These are phyloP conservation scores for Epizoanthus fatuus DNA, from an alignment of 92 coral and sea anemone genomes.

Conservation along the genomic window DNA sequence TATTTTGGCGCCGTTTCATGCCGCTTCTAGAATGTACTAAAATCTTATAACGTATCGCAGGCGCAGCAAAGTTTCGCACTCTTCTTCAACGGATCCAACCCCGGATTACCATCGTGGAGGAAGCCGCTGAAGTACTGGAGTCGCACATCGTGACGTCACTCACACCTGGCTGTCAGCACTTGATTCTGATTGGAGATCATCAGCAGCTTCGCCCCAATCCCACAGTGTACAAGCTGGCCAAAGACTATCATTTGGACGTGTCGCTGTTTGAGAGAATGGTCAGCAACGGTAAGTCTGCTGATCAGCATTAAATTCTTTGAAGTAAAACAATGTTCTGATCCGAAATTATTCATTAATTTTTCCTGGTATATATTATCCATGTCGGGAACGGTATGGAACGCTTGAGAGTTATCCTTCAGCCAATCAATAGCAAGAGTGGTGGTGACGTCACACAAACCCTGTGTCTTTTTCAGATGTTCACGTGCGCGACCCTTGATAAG, in stretches of 20 bases:
- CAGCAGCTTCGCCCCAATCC: conserved; percentile 96
- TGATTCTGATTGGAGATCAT: conserved; percentile 97
- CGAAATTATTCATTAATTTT: too few species aligned
- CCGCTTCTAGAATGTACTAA: too few species aligned
- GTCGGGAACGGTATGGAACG: too few species aligned
- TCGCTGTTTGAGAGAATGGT: conserved; percentile 94
- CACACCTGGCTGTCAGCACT: conserved; percentile 90
- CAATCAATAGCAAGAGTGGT: too few species aligned
- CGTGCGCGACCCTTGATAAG: neutral
- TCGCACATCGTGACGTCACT: conserved; percentile 93
- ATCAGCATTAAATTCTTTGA: neutral
- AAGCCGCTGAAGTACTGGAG: conserved; percentile 97
- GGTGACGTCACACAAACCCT: too few species aligned
- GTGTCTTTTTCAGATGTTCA: too few species aligned
- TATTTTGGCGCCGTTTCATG: too few species aligned
- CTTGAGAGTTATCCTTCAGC: too few species aligned
- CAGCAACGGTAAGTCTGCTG: conserved; percentile 22
- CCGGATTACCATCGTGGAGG: conserved; percentile 92
- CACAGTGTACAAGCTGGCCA: conserved; percentile 83
- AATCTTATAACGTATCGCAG: conserved; percentile 45
- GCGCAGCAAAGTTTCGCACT: conserved; percentile 90
- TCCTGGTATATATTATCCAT: too few species aligned
- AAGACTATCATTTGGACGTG: conserved; percentile 80
- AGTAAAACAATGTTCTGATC: neutral
- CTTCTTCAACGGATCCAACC: conserved; percentile 82